phyloP scores from a whole-genome alignment of 2,888 invertebrate genomes.

The Pyrgus malvae region DNA sequence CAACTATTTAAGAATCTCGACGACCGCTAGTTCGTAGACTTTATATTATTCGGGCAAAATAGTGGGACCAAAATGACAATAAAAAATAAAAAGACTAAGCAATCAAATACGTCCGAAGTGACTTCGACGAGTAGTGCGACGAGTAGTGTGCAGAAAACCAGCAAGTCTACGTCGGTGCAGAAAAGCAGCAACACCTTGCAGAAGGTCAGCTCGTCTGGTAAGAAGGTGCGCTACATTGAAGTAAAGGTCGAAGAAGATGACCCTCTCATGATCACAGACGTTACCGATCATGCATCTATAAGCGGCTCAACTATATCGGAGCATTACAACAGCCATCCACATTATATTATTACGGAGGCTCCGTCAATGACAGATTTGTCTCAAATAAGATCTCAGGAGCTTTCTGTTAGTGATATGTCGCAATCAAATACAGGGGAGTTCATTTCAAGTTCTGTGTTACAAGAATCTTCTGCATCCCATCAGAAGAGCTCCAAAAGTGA shows the following conservation, averaged over 20 bases:
- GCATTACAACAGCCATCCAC: slow-evolving; percentile 76
- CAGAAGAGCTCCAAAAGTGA: slow-evolving; percentile 70
- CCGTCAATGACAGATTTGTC: slow-evolving; percentile 74
- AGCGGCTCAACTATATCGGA: slow-evolving; percentile 76
- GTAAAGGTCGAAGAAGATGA: slow-evolving; percentile 80
- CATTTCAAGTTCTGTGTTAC: slow-evolving; percentile 61
- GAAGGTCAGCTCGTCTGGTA: slow-evolving; percentile 72
- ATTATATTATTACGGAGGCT: slow-evolving; percentile 78
- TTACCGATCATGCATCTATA: slow-evolving; percentile 72
- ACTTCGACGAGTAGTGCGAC: slow-evolving; percentile 66
- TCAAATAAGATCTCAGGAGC: slow-evolving; percentile 62
- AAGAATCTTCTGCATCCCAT: slow-evolving; percentile 65
- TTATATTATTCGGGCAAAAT: slow-evolving; percentile 37
- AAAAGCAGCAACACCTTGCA: slow-evolving; percentile 68
- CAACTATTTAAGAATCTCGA: slow-evolving; percentile 63
- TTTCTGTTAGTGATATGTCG: slow-evolving; percentile 71
- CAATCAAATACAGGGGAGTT: slow-evolving; percentile 69
- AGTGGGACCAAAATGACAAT: slow-evolving; percentile 77
- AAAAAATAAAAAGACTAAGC: slow-evolving; percentile 81
- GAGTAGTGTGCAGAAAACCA: slow-evolving; percentile 73
- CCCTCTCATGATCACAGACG: slow-evolving; percentile 78
- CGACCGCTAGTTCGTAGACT: slow-evolving; percentile 44
- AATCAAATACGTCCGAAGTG: slow-evolving; percentile 69
- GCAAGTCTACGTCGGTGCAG: slow-evolving; percentile 65
- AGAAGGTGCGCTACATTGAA: slow-evolving; percentile 76